Base-by-base conservation (phyloP, 2,888 invertebrate species). In the Vesta saturnalis region DNA sequence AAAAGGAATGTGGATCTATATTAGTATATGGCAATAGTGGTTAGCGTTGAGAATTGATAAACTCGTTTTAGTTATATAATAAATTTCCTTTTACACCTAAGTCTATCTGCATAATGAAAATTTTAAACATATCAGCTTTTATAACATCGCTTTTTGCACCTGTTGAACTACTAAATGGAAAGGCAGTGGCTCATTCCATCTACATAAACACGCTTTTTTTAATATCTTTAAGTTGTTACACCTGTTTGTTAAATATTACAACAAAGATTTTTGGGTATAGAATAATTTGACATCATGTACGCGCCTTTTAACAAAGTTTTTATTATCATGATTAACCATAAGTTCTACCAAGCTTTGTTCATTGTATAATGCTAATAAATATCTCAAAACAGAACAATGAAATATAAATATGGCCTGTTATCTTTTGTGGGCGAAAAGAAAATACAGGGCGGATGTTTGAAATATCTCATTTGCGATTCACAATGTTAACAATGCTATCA, bases 371-470 rank as follows among this genome's bases (percentile, higher is more conserved):
- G 54, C 54, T 55, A 60, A 65, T 60, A 65, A 65, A 60, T 60
- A 64, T 58, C 54, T 49, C 35, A n/a, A 35, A 23, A 22, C 6
- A 46, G 54, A 64, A 65, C 60, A 58, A 65, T 47, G 63, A 65
- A 64, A 49, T 54, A 59, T 49, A 64, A 64, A 64, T 64, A 60
- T 52, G 54, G 19, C 18, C 49, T 46, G 55, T 60, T 62, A 61
- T 67, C 67, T 67, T 47, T 62, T 62, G 57, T 67, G 55, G 66
- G 56, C 66, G 66, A 66, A 60, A 65, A 64, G 52, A 22, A 60
- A 66, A 66, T 60, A 52, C 60, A 55, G 55, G 49, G 35, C 66
- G 66, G 66, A 66, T 66, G 60, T 60, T 60, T 60, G 54, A 52
- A 49, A 58, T 64, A 60, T 60, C 57, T 60, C 55, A 56, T 66